Evolutionary conservation across 2,797 vertebrate species (phyloP).

Genomic region (Synaphobranchus kaupii): DNA sequence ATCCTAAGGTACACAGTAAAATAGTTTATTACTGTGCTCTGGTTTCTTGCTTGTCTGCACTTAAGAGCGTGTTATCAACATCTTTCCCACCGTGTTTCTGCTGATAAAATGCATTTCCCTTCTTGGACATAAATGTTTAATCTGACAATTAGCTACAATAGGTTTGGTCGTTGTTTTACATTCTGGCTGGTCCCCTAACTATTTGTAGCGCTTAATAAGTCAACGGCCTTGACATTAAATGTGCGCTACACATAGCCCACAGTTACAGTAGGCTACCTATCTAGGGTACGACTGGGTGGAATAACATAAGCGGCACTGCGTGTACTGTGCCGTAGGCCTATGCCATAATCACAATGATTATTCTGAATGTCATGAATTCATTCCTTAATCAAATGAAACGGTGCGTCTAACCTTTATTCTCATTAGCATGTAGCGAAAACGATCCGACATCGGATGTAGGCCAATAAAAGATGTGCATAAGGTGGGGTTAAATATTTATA

Average conservation of each 20-base stretch:
- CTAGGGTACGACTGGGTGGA: background rate
- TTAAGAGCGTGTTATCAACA: background rate
- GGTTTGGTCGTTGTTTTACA: background rate
- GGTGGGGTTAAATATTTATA: no score
- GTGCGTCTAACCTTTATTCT: background rate
- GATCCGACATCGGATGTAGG: background rate
- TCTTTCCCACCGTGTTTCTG: background rate
- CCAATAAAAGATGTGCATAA: background rate
- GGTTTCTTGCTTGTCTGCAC: background rate
- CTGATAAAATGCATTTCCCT: background rate
- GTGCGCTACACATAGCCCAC: background rate
- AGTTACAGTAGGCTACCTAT: background rate
- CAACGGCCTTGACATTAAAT: background rate
- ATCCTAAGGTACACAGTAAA: background rate
- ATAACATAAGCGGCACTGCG: background rate
- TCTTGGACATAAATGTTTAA: background rate
- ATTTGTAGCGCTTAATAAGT: background rate
- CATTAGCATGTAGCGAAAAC: background rate
- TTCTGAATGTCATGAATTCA: background rate
- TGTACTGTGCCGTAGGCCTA: background rate
- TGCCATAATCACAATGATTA: background rate
- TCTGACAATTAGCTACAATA: background rate
- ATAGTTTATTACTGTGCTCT: background rate
- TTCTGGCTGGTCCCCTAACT: background rate
- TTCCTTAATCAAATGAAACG: background rate